These are phyloP conservation scores for Pipra filicauda DNA, from an alignment of 2,113 vertebrate genomes.

Conservation along the genomic window DNA sequence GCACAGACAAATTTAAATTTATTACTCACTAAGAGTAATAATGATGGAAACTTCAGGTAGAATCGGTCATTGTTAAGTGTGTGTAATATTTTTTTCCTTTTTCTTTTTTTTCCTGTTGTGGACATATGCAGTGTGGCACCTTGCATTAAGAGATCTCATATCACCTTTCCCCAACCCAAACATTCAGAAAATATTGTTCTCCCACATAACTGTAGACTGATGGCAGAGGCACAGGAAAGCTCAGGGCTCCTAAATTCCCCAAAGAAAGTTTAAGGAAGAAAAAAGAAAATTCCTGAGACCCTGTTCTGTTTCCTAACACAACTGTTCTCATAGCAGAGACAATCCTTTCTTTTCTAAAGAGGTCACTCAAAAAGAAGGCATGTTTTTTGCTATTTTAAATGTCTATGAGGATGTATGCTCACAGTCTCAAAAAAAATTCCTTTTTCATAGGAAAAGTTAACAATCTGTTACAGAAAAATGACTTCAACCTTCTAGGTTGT, in stretches of 20 bases:
- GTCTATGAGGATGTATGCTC: not conserved
- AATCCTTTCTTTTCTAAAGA: not conserved
- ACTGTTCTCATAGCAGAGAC: not conserved
- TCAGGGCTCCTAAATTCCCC: not conserved
- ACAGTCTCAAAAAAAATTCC: not conserved
- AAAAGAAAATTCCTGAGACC: not conserved
- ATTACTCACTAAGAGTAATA: not conserved
- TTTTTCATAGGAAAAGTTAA: not conserved
- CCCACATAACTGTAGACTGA: not conserved
- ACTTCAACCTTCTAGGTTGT: not conserved
- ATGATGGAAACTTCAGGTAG: not conserved
- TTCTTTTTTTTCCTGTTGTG: not conserved
- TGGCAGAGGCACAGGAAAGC: not conserved
- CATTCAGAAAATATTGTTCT: not conserved
- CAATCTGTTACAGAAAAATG: not conserved
- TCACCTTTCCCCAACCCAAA: not conserved
- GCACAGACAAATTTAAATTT: not conserved
- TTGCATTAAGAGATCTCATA: not conserved
- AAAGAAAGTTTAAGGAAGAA: not conserved
- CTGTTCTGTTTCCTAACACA: not conserved
- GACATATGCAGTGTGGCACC: not conserved
- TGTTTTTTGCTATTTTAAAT: not conserved
- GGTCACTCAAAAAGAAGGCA: not conserved
- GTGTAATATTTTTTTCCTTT: rapidly evolving
- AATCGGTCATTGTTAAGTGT: not conserved